phyloP scores from a whole-genome alignment of 2,113 vertebrate species.

The Rhynchopsitta pachyrhyncha region DNA sequence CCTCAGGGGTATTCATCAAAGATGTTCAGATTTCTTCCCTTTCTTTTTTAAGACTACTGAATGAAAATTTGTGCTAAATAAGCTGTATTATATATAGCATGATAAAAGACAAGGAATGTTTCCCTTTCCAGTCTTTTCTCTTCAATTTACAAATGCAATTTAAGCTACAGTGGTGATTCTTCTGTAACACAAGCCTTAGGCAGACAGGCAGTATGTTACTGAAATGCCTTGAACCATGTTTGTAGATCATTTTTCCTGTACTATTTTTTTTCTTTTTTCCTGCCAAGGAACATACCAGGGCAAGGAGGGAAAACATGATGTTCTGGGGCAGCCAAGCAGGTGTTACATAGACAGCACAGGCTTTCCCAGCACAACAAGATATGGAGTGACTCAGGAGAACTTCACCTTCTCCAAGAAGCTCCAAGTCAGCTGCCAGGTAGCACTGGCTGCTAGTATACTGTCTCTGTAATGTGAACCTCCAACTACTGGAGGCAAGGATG shows the following conservation, averaged over 20 bases:
- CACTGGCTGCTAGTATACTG: neutral
- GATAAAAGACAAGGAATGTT: neutral
- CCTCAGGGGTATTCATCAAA: neutral
- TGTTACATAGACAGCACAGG: neutral
- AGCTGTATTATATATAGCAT: neutral
- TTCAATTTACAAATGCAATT: neutral
- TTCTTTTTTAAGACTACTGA: neutral
- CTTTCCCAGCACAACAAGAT: neutral
- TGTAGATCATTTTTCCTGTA: neutral
- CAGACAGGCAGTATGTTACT: neutral
- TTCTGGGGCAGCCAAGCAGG: neutral
- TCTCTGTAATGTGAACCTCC: neutral
- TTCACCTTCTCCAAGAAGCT: neutral
- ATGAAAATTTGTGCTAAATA: constrained; percentile 10
- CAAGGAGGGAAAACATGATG: neutral
- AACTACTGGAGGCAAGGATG: neutral
- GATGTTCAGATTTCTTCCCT: neutral
- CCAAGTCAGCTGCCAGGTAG: neutral
- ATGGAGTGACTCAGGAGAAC: neutral
- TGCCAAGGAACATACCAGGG: neutral
- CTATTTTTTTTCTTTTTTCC: neutral
- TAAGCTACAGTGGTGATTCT: neutral
- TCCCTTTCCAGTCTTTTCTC: neutral
- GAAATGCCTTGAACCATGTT: neutral
- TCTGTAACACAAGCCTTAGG: neutral